phyloP scores from a whole-genome alignment of 2,888 invertebrate genomes.

The Bhutanitis thaidina region DNA sequence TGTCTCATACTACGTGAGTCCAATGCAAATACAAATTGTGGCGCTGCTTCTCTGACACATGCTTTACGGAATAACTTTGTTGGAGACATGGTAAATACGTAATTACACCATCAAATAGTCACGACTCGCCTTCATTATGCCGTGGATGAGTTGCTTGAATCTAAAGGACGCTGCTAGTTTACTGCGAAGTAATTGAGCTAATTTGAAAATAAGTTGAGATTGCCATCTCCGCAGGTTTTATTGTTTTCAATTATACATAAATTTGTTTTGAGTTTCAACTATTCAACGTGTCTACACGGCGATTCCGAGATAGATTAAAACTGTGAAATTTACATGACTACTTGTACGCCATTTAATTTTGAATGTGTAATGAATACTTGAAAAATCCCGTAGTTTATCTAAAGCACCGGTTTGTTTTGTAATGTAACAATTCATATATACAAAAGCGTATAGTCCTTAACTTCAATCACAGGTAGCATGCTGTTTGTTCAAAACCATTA shows the following conservation, averaged over 20 bases:
- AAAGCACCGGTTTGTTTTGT: no score
- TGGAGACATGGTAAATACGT: conserved; percentile 37
- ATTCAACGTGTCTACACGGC: no score
- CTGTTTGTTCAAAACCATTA: no score
- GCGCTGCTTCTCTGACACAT: conserved; percentile 36
- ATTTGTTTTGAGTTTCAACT: no score
- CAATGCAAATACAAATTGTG: conserved; percentile 32
- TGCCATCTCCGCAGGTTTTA: conserved; percentile 3
- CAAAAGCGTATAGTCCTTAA: no score
- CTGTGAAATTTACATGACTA: no score
- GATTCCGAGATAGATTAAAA: no score
- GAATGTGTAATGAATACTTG: no score
- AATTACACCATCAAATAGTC: conserved; percentile 43
- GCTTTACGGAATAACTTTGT: conserved; percentile 31
- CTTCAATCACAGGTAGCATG: no score
- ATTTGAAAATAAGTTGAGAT: conserved; percentile 14
- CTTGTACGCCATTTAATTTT: no score
- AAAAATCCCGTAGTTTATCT: no score
- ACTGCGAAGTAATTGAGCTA: conserved; percentile 10
- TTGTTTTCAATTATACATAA: conserved; percentile 21
- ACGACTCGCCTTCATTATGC: conserved; percentile 32
- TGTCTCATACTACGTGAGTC: conserved; percentile 44
- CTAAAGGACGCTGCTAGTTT: conserved; percentile 18
- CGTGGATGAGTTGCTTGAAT: conserved; percentile 30
- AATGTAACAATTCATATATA: no score